A percentile compares a stretch with the other conserved stretches of the same genome.
phyloP scores from a whole-genome alignment of 2,888 invertebrate genomes.

The Aporophyla lueneburgensis region DNA sequence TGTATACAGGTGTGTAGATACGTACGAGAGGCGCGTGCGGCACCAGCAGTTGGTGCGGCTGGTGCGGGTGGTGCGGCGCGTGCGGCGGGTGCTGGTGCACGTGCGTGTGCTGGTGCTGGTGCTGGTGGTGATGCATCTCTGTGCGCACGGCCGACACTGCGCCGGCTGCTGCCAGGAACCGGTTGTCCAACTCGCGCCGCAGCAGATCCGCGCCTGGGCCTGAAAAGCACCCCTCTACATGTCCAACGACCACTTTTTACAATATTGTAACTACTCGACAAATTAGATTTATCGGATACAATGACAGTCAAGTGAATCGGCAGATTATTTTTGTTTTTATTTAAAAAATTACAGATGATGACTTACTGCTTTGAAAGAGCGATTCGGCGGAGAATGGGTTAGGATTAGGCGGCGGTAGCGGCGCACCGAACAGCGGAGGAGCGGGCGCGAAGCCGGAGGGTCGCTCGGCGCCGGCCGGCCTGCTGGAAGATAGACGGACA shows the following conservation, averaged over 20 bases:
- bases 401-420: conserved; percentile 92
- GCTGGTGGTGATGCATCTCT: conserved; percentile 97
- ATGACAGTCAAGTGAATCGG: neutral
- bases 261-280: conserved; percentile 17
- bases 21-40: conserved; percentile 88
- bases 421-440: conserved; percentile 93
- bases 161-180: conserved; percentile 97
- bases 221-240: conserved; percentile 69
- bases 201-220: conserved; percentile 94
- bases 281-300: conserved; percentile 1
- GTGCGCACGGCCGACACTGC: conserved; percentile 92
- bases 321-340: neutral
- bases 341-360: conserved; percentile 60
- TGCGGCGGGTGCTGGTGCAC: conserved; percentile 95
- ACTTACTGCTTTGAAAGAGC: conserved; percentile 95
- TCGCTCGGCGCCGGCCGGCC: conserved; percentile 88
- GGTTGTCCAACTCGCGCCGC: conserved; percentile 96
- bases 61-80: conserved; percentile 74
- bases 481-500: conserved; percentile 73
- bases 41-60: conserved; percentile 69
- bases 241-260: conserved; percentile 34
- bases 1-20: neutral
- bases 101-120: conserved; percentile 95
- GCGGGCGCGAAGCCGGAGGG: conserved; percentile 91
- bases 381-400: conserved; percentile 97